Evolutionary conservation across 23 tunicate species (phyloP), one percentile per base, ranked within the genome.

Genomic region (Halocynthia roretzi): DNA sequence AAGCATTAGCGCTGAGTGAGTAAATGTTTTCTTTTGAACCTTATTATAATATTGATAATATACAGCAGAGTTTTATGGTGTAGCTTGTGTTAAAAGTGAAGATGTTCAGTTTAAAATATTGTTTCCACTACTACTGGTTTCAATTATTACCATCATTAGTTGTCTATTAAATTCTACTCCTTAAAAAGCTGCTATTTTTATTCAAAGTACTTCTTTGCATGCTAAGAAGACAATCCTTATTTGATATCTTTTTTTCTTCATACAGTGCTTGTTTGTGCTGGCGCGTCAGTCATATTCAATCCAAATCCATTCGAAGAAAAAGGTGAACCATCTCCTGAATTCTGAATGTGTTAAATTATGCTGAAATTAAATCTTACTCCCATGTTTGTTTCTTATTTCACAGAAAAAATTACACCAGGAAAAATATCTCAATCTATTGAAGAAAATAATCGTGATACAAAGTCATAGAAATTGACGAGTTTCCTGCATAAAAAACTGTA

Each of bases 71-170:
- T 31, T 31, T 1, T 31, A 31, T 31, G 44, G 44, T 20, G 71
- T 15, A 67, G 12, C 21, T 5, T 5, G 71, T 0, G 71, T 5
- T 67, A 67, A 67, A 0, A 17, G 1, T 17, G 44, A 31, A 31
- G 44, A 1, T 31, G 44, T 31, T 31, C 2, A 1, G 1, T 31
- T 31, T 4, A 58, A 58, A 1, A 4, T 58, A 58, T 14, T 4
- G 63, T 58, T 58, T 58, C 62, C 62, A 56, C 12, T n/a, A n/a
- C n/a, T n/a, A n/a, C n/a, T n/a, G n/a, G n/a, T n/a, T n/a, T n/a
- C n/a, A n/a, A n/a, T n/a, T 53, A 73, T 73, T 73, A 73, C 54
- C 17, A 44, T 53, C 61, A 51, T 73, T 73, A 62, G 53, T 31
- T 73, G 54, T 21, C 54, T 73, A 44, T 63, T 63, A 63, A 31